Base-by-base conservation (phyloP, 2,113 vertebrate species). In the Calonectris borealis region DNA sequence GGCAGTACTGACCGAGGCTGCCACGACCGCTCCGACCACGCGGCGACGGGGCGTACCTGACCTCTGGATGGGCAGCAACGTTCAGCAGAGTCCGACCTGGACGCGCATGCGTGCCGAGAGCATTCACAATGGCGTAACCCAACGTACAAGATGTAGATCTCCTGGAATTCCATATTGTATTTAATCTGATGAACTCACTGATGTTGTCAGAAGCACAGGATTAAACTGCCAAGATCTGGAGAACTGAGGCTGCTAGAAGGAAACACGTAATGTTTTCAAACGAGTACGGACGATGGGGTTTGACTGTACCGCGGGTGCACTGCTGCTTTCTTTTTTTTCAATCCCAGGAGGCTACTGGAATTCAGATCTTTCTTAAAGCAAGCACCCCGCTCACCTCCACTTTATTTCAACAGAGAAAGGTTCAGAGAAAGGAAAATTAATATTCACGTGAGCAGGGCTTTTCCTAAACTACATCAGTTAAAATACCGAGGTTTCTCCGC, bases 401-500 rank as follows among this genome's bases (percentile, higher is more conserved):
- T 3, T 60, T 40, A 27, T 58, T 38, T 21, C 71, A 71, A 7
- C 25, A 42, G 51, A 75, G 65, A 22, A 52, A 83, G 57, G 14
- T 29, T 36, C 46, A 36, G 46, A 46, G 55, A 42, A 60, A 65
- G 64, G 20, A n/a, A 60, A 64, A 55, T 2, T 2, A 18, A 57
- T 10, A 38, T 52, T 54, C 58, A 58, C 0, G 3, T 13, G 15
- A 64, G 62, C 38, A 21, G 61, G 40, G 31, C 4, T 73, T 34
- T 62, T 13, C 48, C 60, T 36, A 10, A 62, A 38, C 34, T 14
- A 4, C 64, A 25, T 8, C 18, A 62, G 18, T 4, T 60, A 16
- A 64, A 90, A 51, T 1, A 32, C 19, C 0, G 0, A n/a, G 32
- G n/a, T 85, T 81, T 72, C 48, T n/a, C 24, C 0, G 2, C 38